Percentiles rank a stretch among this genome's conserved stretches.
Evolutionary conservation across 2,888 invertebrate species (phyloP).

Genomic region (Monoplex corrugatus): DNA sequence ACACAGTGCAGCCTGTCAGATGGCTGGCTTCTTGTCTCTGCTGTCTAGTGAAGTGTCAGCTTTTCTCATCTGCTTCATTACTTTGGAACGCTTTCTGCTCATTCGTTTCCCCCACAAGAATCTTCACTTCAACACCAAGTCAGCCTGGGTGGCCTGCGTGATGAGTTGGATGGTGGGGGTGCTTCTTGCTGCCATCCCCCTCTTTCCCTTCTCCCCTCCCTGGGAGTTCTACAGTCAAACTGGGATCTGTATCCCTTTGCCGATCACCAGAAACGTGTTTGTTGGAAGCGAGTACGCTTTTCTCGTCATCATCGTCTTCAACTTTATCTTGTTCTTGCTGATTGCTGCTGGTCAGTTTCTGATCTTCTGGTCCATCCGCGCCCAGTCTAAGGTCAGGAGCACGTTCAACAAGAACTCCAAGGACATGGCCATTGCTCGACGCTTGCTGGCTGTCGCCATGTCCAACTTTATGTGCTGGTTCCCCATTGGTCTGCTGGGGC

Average conservation of each 20-base stretch:
- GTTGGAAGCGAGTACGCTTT: slow-evolving; percentile 78
- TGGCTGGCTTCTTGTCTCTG: slow-evolving; percentile 65
- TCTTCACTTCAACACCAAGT: slow-evolving; percentile 63
- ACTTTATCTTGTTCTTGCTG: slow-evolving; percentile 74
- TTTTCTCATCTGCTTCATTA: slow-evolving; percentile 85
- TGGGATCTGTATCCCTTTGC: slow-evolving; percentile 77
- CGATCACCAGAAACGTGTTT: slow-evolving; percentile 75
- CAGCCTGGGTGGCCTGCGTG: slow-evolving; percentile 62
- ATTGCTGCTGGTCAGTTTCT: slow-evolving; percentile 76
- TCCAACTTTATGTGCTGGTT: slow-evolving; percentile 33
- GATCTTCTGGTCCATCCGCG: slow-evolving; percentile 72
- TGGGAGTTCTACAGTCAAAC: slow-evolving; percentile 74
- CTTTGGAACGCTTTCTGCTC: slow-evolving; percentile 86
- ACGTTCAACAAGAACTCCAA: neutral
- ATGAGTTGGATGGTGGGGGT: slow-evolving; percentile 68
- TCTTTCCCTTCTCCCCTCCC: slow-evolving; percentile 62
- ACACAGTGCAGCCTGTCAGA: slow-evolving; percentile 59
- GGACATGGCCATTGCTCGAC: slow-evolving; percentile 36
- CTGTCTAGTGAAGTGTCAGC: slow-evolving; percentile 86
- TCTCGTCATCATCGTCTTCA: slow-evolving; percentile 77
- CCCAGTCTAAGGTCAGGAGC: slow-evolving; percentile 25
- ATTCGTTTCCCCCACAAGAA: slow-evolving; percentile 84
- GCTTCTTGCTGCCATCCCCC: slow-evolving; percentile 72
- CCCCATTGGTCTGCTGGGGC: slow-evolving; percentile 34
- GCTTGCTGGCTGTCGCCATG: slow-evolving; percentile 20